Evolutionary conservation across 2,113 vertebrate species (phyloP), one percentile per base, ranked within the genome.

Genomic region (Paramisgurnus dabryanus): DNA sequence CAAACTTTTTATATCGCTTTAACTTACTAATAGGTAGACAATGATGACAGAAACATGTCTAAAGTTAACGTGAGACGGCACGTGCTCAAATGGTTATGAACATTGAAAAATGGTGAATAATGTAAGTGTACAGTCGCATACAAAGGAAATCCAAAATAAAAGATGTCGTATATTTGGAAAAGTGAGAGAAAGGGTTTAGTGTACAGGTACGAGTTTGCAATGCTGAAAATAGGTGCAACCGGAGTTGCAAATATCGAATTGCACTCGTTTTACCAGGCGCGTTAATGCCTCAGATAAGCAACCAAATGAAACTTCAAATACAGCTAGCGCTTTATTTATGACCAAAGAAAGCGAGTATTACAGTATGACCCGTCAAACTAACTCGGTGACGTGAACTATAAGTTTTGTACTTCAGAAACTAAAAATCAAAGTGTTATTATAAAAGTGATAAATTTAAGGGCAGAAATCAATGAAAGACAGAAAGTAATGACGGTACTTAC

Each of bases 401-500:
- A 53, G 13, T 9, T 68, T 34, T 39, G 22, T 53, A 3, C 22
- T 18, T 47, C 18, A 45, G 9, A 53, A 53, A 6, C 3, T 49
- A 34, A 17, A n/a, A 53, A 6, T 17, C 7, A 10, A 7, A 34
- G 7, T 53, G 7, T 53, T 70, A 7, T 17, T 18, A 6, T 58
- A 17, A 18, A 17, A 6, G 2, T 58, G 18, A 6, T 43, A 13
- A 73, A 60, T 60, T 55, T 49, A 27, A 66, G 4, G 3, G 15
- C 60, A 67, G 27, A 67, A 76, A 41, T 66, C 40, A 75, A 75
- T 63, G 58, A 63, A 1, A 4, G 58, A 34, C 27, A 34, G 27
- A 34, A 34, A 34, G 27, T 43, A 65, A 76, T 76, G 45, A 66
- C 6, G 9, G 61, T 55, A 77, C 75, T 77, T 66, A 77, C 75